phyloP scores from a whole-genome alignment of 1,140 invertebrate species.

The Danaus melanippus region DNA sequence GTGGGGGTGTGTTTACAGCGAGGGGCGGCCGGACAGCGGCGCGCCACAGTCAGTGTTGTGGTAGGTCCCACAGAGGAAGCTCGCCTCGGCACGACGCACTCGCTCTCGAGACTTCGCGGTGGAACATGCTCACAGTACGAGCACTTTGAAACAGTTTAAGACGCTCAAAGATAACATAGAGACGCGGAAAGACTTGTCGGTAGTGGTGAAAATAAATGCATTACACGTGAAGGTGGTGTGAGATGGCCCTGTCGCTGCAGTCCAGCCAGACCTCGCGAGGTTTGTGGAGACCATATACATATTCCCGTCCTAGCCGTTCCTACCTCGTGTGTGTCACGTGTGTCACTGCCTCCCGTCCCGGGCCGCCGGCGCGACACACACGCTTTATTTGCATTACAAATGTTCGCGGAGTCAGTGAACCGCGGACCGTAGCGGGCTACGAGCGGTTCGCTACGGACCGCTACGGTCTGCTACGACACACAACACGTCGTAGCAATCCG shows the following conservation, averaged over 20 bases:
- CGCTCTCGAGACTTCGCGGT: slow-evolving; percentile 45
- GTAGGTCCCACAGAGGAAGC: slow-evolving; percentile 64
- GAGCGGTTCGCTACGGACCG: slow-evolving; percentile 46
- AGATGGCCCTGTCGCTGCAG: slow-evolving; percentile 70
- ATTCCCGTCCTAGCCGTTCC: slow-evolving; percentile 54
- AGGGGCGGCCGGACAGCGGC: slow-evolving; percentile 55
- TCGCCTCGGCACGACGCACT: slow-evolving; percentile 43
- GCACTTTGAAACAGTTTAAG: slow-evolving; percentile 1
- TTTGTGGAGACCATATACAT: slow-evolving; percentile 45
- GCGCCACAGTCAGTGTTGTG: slow-evolving; percentile 65
- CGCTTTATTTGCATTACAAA: slow-evolving; percentile 64
- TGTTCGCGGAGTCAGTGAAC: slow-evolving; percentile 65
- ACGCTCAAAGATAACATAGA: not conserved
- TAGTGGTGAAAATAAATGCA: slow-evolving; percentile 48
- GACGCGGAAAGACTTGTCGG: not conserved
- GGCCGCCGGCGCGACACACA: slow-evolving; percentile 44
- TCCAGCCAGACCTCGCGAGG: slow-evolving; percentile 66
- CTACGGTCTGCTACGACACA: slow-evolving; percentile 22
- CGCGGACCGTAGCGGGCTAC: slow-evolving; percentile 51
- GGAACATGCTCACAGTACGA: slow-evolving; percentile 38
- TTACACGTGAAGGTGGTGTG: slow-evolving; percentile 52
- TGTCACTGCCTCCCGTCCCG: slow-evolving; percentile 51
- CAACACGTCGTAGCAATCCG: slow-evolving; percentile 28
- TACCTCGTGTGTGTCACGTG: slow-evolving; percentile 55
- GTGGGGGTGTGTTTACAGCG: slow-evolving; percentile 63